phyloP scores from a whole-genome alignment of 2,113 vertebrate genomes.

The Colaptes auratus region DNA sequence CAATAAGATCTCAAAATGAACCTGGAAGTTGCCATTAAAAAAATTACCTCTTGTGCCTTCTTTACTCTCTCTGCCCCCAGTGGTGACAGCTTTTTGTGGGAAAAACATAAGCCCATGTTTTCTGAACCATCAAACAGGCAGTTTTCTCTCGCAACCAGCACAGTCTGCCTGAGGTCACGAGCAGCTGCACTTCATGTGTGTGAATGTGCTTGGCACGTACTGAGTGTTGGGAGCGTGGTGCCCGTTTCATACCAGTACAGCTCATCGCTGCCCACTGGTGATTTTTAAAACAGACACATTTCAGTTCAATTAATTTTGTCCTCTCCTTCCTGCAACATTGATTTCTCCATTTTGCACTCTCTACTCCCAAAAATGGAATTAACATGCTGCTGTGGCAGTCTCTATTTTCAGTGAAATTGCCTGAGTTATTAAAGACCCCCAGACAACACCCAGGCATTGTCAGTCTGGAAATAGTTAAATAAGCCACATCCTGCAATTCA shows the following conservation, averaged over 20 bases:
- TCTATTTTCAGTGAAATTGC: slow-evolving; percentile 40
- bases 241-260: slow-evolving; percentile 46
- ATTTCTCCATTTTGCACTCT: not conserved
- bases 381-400: slow-evolving; percentile 27
- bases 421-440: not conserved
- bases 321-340: not conserved
- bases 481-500: not conserved
- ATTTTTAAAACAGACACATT: not conserved
- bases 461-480: slow-evolving; percentile 62
- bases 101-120: not conserved
- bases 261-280: not conserved
- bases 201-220: not conserved
- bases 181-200: not conserved
- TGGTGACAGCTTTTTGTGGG: not conserved
- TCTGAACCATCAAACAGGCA: slow-evolving; percentile 1
- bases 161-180: slow-evolving; percentile 46
- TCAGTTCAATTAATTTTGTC: not conserved
- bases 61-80: not conserved
- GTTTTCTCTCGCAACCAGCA: not conserved
- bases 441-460: not conserved
- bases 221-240: not conserved
- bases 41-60: not conserved
- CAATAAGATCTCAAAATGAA: not conserved
- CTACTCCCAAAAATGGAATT: not conserved
- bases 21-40: not conserved